Evolutionary conservation across 2,113 vertebrate genomes (phyloP), one percentile per base, ranked within the genome.

Genomic region (Heterotilapia buettikoferi): DNA sequence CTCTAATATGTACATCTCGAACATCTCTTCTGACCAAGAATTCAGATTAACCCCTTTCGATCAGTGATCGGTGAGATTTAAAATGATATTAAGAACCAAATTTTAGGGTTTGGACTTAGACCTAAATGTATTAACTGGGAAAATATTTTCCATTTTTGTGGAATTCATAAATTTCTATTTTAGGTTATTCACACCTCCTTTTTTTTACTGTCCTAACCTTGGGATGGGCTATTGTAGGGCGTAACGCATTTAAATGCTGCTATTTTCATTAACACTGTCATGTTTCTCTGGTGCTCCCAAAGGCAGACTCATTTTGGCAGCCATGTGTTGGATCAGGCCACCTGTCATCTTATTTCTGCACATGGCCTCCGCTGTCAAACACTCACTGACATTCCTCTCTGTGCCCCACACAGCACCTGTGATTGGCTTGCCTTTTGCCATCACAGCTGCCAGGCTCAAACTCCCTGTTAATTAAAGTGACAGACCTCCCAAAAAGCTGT

Each of bases 331-430:
- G 92, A 94, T 93, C 93, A 92, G 92, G 71, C 90, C 94, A 96
- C 95, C 93, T 96, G 94, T 96, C 95, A 93, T 91, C 89, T 92
- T 85, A 90, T 90, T 94, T 93, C 88, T 94, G 89, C 90, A 90
- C 95, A 93, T 93, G 90, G 92, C 89, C 89, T 90, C 86, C 29
- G 71, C 94, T 93, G 91, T 96, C 91, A 92, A 91, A 92, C 90
- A 89, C 90, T 91, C 86, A 68, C 85, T 87, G 86, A 89, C 86
- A 95, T 94, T 90, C 90, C 89, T 92, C 83, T 73, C 79, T 7
- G 31, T 86, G 85, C 86, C 89, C 91, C 90, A 87, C 90, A 73
- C 89, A 76, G 90, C 94, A 96, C 93, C 92, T 94, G 95, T 61
- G 91, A 94, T 89, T 88, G 90, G 91, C 92, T 89, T 40, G 80